Evolutionary conservation across 2,113 vertebrate species (phyloP).

Genomic region (Ellobius talpinus): DNA sequence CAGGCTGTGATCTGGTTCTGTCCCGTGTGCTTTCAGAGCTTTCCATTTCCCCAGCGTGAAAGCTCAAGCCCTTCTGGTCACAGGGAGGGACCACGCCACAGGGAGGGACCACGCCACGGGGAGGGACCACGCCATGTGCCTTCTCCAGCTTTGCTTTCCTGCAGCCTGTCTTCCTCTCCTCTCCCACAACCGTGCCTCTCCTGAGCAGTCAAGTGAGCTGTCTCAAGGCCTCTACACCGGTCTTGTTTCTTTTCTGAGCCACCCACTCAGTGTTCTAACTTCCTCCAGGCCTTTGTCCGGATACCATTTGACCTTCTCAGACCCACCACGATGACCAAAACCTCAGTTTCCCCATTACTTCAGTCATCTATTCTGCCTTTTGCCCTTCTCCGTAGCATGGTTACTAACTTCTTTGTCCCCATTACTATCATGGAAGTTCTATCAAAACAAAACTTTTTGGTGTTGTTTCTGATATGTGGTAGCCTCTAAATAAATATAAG

Average conservation of each 20-base stretch:
- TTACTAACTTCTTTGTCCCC: background rate
- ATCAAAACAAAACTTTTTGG: background rate
- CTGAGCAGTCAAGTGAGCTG: background rate
- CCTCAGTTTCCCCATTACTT: background rate
- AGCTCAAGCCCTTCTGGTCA: background rate
- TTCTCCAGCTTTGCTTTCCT: background rate
- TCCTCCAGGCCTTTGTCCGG: background rate
- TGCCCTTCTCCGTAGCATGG: background rate
- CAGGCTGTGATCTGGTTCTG: background rate
- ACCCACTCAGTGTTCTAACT: background rate
- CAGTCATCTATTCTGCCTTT: background rate
- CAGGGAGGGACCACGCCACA: no score
- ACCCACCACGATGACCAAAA: background rate
- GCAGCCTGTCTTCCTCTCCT: background rate
- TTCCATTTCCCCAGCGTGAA: background rate
- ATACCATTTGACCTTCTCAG: background rate
- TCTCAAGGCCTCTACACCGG: background rate
- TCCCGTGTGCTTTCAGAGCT: background rate
- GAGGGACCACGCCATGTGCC: background rate
- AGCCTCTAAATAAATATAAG: background rate
- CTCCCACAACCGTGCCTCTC: background rate
- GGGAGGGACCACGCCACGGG: no score
- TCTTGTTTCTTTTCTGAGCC: background rate
- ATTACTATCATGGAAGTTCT: background rate
- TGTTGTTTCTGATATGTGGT: background rate